Evolutionary conservation across 1,140 invertebrate genomes (phyloP), one percentile per base, ranked within the genome.

Genomic region (Anthonomus grandis): DNA sequence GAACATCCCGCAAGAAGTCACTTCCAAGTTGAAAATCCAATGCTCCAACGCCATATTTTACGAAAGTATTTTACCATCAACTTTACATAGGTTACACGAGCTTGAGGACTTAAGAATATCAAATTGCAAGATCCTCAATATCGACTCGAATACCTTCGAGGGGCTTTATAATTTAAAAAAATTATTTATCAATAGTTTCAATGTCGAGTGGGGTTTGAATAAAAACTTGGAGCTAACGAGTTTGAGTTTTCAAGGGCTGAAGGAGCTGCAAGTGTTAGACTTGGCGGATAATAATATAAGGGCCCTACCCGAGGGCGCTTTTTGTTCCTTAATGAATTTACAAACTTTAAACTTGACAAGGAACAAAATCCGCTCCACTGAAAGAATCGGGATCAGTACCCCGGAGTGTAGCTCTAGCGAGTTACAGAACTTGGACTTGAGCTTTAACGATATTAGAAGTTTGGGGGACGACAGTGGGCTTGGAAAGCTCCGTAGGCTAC

Each of bases 311-410:
- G 81, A 82, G 10, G 83, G 83, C 36, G 78, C 86, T 23, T 84
- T 93, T 47, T 93, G 90, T 69, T 80, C 84, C 3, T 74, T 95
- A 53, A 79, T 81, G 44, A 89, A 87, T 66, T 76, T 96, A 4
- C 87, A 89, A 66, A 81, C 84, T 42, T 76, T 96, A 18, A 94
- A 95, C 76, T 77, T 93, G 55, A 92, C 90, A 8, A 78, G 82
- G 18, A 93, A 94, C 73, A 82, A 84, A 63, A 83, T 95, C 57
- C 79, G 80, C 39, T 84, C 85, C 34, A 76, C 90, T 5, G 83
- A 86, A 24, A 81, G 87, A 57, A 76, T 92, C 48, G 89, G 90
- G 6, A 76, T 77, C 65, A 78, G 76, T 44, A 79, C 79, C 55
- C 74, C 77, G 41, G 63, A 78, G 71, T 69, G 78, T 73, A 76